Evolutionary conservation across 64 coral and sea anemone genomes (phyloP), one percentile per base, ranked within the genome.

Genomic region (Stichodactyla helianthus): DNA sequence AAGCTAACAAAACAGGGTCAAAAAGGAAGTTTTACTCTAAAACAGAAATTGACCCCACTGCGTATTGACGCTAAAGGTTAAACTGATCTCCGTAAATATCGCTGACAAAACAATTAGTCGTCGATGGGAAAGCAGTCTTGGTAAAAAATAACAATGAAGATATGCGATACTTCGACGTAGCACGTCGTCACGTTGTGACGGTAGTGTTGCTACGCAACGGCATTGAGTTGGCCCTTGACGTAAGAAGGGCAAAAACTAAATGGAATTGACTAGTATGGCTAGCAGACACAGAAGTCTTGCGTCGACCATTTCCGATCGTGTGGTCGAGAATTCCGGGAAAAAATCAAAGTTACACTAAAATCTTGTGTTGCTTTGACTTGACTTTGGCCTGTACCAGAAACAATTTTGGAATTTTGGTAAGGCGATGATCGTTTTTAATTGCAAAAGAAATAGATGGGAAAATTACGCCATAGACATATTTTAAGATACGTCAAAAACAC

Each of bases 31-130:
- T 68, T 9, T 68, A 22, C 63, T 20, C 63, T 68, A 71, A 8
- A 71, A 9, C 20, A 8, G 8, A 23, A 23, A 74, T 74, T 74
- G 23, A n/a, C 10, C 12, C n/a, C 68, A 74, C 25, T 26, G 22
- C 5, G n/a, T 23, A 74, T 31, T 31, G 68, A 74, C 68, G 68
- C 68, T 74, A 11, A 28, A 74, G 25, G 68, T 74, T 31, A 74
- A 74, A 74, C 22, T 13, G 26, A 74, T 74, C 68, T 74, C 68
- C 68, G 10, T 74, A 74, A 74, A 74, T 25, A 74, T 74, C 68
- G 25, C 68, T 74, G 68, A 74, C 68, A 74, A 26, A 74, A 74
- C 68, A 74, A 74, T 74, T 74, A 74, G 25, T 8, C 25, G 68
- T 74, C 68, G 26, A 74, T 12, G 25, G 27, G 68, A 31, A 8